Evolutionary conservation across 1,140 invertebrate genomes (phyloP), one percentile per base, ranked within the genome.

Genomic region (Lasioglossum albipes): DNA sequence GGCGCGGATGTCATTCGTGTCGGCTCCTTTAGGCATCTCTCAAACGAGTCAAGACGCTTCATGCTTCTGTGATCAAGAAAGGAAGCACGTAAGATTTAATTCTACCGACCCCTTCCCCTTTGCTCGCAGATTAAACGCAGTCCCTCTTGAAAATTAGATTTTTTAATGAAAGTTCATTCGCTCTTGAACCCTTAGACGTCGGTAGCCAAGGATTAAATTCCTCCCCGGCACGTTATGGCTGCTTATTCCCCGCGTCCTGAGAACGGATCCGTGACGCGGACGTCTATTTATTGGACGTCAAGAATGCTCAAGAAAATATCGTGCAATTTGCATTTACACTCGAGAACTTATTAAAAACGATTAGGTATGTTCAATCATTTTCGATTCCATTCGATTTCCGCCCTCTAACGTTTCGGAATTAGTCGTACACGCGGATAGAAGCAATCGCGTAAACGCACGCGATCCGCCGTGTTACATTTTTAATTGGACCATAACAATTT

Each of bases 101-200:
- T 86, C 72, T 86, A 83, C 72, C 84, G 79, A 72, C 45, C 45
- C 45, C 45, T 9, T 45, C 45, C 12, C 45, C 10, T 7, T 12
- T 13, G 0, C 45, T 10, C 1, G 77, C 79, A 67, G 71, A 80
- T 86, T 86, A 82, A 86, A 72, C 84, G 80, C 76, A 82, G 67
- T 86, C 72, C 79, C 80, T 83, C 80, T 76, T 75, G 80, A 82
- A 86, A 85, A 85, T 85, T 85, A 78, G 84, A 86, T 86, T 86
- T 86, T 86, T 85, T 85, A 86, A 86, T 85, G 84, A 86, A 86
- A 86, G 74, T 84, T 85, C 80, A 83, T 86, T 85, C 81, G 80
- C 84, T 52, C 64, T 86, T 69, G 84, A 85, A 68, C 67, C 68
- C n/a, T 79, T 75, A 82, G 74, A 62, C 61, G 67, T 59, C 45